Evolutionary conservation across 2,888 invertebrate genomes (phyloP), one percentile per base, ranked within the genome.

Genomic region (Clostera curtula): DNA sequence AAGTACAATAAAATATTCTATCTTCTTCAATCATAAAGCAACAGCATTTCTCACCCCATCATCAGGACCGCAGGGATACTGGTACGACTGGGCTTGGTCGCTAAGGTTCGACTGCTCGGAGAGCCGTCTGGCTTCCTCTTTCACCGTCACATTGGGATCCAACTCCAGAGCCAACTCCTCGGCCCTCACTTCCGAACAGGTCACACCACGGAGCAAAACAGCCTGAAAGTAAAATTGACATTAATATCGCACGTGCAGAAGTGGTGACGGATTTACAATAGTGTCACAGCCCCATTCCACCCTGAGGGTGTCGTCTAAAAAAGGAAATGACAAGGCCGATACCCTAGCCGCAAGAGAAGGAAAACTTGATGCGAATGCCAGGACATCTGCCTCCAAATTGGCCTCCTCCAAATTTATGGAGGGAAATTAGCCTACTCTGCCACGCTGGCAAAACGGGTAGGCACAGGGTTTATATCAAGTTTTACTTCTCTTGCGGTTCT

Each of bases 61-160:
- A 36, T 83, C 80, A 53, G 60, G 63, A 3, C 62, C 69, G 42
- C 74, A 75, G 4, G 80, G 76, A 24, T 83, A 83, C 5, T 83
- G 84, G 40, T 82, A 82, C 3, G 61, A 59, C 35, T 82, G 80
- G 1, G 74, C 56, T 45, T 79, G 83, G 36, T 84, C 84, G 25
- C 84, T 84, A 34, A 82, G 43, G 44, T 82, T 85, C 11, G 84
- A 85, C 51, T 85, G 85, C 32, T 84, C 85, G 0, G 85, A 85
- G 0, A 85, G 58, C 19, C 85, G 58, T 24, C 85, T 56, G 7
- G 79, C 79, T 43, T 85, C 85, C 29, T 85, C 85, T 40, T 85
- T 85, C 18, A 85, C 75, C 28, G 82, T 80, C 3, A 83, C 66
- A 40, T 70, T 75, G 11, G 82, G 82, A 29, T 82, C 83, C 37